Base-by-base conservation (phyloP, 2,797 vertebrate genomes). In the Enteromius thamalakanensis region DNA sequence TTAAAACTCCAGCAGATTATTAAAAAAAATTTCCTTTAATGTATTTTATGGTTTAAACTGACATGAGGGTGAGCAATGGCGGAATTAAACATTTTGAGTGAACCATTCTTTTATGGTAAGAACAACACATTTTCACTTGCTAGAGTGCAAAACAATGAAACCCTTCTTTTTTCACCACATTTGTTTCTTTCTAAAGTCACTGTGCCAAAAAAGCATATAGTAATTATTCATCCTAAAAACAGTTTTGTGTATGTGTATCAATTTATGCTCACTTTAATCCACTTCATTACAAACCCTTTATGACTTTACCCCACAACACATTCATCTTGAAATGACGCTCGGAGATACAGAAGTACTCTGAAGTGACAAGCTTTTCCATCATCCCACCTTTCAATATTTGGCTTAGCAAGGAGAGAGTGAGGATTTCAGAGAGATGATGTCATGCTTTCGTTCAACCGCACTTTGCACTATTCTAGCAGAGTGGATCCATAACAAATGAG, bases 371-470 rank as follows among this genome's bases (percentile, higher is more conserved):
- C 81, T 76, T 76, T 67, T 82, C 81, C 72, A 76, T 82, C 81
- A 82, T 68, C 64, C 81, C 14, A 26, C 37, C 8, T 26, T 77
- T 79, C 58, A 85, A 71, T 71, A 70, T 55, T 81, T 76, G 83
- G 78, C 60, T 40, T 78, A 79, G 26, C 45, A 79, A 79, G 47
- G 58, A 23, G 78, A 79, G 78, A 76, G 37, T 17, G 14, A 2
- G 79, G 90, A 90, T 91, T 94, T 91, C 91, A 93, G 92, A 90
- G 91, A 91, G 92, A 94, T 95, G 94, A 95, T 94, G 94, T 95
- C 93, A 94, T 94, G 89, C 92, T 87, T 93, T 92, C 87, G 89
- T 89, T 92, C 92, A 92, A 94, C 91, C 91, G 90, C 91, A 83
- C 79, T 87, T 81, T 80, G 84, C 84, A 82, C 58, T 40, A 42